phyloP scores from a whole-genome alignment of 2,888 invertebrate genomes.

The Melikaiella ostensackeni region DNA sequence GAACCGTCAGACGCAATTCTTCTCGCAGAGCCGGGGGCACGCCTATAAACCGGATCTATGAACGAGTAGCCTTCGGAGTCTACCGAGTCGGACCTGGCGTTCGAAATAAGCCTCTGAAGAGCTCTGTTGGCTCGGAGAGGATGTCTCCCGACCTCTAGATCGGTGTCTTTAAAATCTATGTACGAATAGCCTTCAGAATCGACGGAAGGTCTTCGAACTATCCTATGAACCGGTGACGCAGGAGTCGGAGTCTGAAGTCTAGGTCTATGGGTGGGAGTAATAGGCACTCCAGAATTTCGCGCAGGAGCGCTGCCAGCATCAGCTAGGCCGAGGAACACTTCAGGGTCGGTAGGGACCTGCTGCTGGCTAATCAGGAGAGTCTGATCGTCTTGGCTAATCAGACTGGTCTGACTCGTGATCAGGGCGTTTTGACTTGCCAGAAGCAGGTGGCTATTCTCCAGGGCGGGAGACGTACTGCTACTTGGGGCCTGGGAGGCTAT shows the following conservation, averaged over 20 bases:
- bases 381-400: slow-evolving; percentile 5
- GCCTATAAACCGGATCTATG: slow-evolving; percentile 60
- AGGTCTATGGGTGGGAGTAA: slow-evolving; percentile 39
- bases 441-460: slow-evolving; percentile 58
- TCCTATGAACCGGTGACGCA: slow-evolving; percentile 35
- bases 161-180: slow-evolving; percentile 65
- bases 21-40: slow-evolving; percentile 62
- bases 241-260: neutral
- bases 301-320: neutral
- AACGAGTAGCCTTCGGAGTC: slow-evolving; percentile 71
- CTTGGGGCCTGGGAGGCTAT: slow-evolving; percentile 62
- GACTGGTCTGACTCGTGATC: slow-evolving; percentile 59
- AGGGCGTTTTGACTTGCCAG: slow-evolving; percentile 59
- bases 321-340: neutral
- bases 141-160: slow-evolving; percentile 41
- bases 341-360: slow-evolving; percentile 22
- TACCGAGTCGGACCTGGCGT: slow-evolving; percentile 49
- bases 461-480: slow-evolving; percentile 12
- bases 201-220: slow-evolving; percentile 62
- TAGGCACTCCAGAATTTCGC: slow-evolving; percentile 39
- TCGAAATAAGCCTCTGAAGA: slow-evolving; percentile 9
- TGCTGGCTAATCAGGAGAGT: slow-evolving; percentile 21
- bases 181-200: slow-evolving; percentile 72
- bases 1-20: slow-evolving; percentile 59
- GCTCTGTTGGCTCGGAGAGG: neutral